phyloP scores from a whole-genome alignment of 2,797 vertebrate species.

The Tenualosa thibaudeaui region DNA sequence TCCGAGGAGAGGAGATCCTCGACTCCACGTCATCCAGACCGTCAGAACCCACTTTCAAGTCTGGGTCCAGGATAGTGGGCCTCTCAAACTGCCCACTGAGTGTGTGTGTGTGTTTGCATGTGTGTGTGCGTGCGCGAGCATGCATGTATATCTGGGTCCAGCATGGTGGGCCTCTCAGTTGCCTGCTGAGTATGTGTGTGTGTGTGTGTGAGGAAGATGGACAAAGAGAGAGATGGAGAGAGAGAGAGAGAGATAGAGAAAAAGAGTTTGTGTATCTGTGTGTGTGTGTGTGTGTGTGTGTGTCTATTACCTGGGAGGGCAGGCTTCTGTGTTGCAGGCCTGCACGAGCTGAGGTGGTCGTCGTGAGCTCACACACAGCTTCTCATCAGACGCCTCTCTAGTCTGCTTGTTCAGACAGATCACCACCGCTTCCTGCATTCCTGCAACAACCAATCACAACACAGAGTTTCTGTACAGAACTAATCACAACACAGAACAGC shows the following conservation, averaged over 20 bases:
- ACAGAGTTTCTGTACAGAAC: neutral
- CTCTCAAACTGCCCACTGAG: neutral
- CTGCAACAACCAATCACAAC: constrained; percentile 67
- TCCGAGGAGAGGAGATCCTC: constrained; percentile 9
- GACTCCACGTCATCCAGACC: neutral
- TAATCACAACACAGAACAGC: neutral
- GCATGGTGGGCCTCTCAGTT: neutral
- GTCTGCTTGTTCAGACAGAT: constrained; percentile 96
- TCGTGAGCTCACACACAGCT: constrained; percentile 78
- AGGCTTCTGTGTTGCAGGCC: constrained; percentile 84
- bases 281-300: constrained; percentile 15
- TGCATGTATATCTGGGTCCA: neutral
- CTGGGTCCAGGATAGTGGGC: neutral
- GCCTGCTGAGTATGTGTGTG: neutral
- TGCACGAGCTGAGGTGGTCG: constrained; percentile 88
- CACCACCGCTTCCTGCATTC: constrained; percentile 91
- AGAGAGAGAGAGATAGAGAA: neutral
- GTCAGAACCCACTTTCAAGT: neutral
- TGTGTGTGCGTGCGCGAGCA: neutral
- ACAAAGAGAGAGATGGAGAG: too few relatives aligned
- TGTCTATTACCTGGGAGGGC: constrained; percentile 83
- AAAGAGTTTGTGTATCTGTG: neutral
- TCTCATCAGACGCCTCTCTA: constrained; percentile 79
- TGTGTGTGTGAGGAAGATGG: neutral
- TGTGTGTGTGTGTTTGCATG: neutral